Percentiles rank a stretch among this genome's conserved stretches.
Evolutionary conservation across 2,113 vertebrate genomes (phyloP).

Genomic region (Lota lota): DNA sequence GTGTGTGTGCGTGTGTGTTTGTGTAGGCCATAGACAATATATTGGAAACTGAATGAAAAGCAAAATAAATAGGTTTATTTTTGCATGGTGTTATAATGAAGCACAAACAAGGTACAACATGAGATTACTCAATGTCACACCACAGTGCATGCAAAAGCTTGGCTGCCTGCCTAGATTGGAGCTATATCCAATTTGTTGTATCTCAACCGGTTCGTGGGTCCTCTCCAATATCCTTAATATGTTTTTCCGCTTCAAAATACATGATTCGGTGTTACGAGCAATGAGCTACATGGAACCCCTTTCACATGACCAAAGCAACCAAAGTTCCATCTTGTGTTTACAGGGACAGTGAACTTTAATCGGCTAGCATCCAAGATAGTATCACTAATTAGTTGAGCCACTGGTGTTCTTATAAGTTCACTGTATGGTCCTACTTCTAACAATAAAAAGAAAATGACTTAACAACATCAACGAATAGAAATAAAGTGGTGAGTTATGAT

Average conservation of each 20-base stretch:
- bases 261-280: slow-evolving; percentile 37
- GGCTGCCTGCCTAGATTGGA: slow-evolving; percentile 46
- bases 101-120: slow-evolving; percentile 32
- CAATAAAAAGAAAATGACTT: slow-evolving; percentile 13
- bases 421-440: slow-evolving; percentile 21
- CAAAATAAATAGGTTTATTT: slow-evolving; percentile 14
- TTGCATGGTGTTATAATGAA: slow-evolving; percentile 23
- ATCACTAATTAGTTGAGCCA: slow-evolving; percentile 67
- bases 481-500: neutral
- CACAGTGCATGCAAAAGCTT: slow-evolving; percentile 29
- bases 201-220: slow-evolving; percentile 43
- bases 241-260: slow-evolving; percentile 32
- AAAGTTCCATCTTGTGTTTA: slow-evolving; percentile 38
- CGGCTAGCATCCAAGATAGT: slow-evolving; percentile 43
- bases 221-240: slow-evolving; percentile 53
- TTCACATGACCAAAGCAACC: slow-evolving; percentile 49
- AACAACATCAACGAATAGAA: neutral
- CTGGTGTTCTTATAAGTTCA: slow-evolving; percentile 44
- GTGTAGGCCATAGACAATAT: neutral
- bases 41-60: slow-evolving; percentile 5
- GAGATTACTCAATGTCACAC: slow-evolving; percentile 40
- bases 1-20: neutral
- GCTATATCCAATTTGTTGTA: slow-evolving; percentile 55
- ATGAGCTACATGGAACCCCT: slow-evolving; percentile 58
- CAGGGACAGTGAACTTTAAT: slow-evolving; percentile 44